Conservation (phyloP, 2,113 vertebrate genomes). For the Leucosticte australis region DNA sequence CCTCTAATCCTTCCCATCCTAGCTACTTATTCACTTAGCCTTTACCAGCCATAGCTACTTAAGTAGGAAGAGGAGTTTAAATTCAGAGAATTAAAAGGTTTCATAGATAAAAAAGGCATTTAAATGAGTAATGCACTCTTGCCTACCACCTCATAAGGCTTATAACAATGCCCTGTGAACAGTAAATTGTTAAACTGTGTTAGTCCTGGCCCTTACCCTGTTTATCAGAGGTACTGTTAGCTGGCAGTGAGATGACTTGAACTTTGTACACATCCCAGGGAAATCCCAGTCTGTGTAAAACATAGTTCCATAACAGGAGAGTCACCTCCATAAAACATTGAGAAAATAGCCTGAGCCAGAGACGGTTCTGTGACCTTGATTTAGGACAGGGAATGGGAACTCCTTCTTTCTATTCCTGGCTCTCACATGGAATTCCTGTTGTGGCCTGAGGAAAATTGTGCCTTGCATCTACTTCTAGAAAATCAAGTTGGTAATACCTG, state of each 20-base stretch:
- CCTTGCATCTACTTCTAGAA: neutral
- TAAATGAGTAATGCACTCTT: neutral
- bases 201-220: neutral
- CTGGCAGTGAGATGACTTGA: neutral
- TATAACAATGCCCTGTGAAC: neutral
- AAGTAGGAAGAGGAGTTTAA: neutral
- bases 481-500: neutral
- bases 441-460: neutral
- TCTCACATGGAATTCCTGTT: neutral
- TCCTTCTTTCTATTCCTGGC: neutral
- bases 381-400: neutral
- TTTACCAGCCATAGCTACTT: neutral
- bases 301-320: neutral
- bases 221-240: neutral
- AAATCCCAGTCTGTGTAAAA: neutral
- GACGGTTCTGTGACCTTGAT: neutral
- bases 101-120: neutral
- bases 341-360: neutral
- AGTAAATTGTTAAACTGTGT: neutral
- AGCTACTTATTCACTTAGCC: neutral
- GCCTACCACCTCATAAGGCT: neutral
- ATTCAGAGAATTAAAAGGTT: neutral
- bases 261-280: neutral
- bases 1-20: neutral
- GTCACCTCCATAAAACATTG: neutral